A percentile compares a stretch with the other conserved stretches of the same genome.
phyloP scores from a whole-genome alignment of 2,888 invertebrate species.

The Aricia artaxerxes region DNA sequence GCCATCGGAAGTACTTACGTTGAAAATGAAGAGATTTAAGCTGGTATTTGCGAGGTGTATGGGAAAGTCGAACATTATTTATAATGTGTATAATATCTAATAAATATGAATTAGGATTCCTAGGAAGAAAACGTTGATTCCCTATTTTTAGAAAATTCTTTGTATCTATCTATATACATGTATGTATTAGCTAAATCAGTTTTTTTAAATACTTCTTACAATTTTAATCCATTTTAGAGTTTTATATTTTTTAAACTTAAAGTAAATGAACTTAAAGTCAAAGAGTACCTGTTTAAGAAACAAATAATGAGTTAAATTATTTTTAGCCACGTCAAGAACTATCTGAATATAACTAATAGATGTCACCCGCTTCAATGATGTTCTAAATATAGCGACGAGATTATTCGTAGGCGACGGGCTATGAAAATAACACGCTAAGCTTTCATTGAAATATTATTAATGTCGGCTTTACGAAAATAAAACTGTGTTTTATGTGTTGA shows the following conservation, averaged over 20 bases:
- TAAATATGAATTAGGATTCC: too few species aligned
- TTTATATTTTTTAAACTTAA: background rate
- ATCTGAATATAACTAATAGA: slow-evolving; percentile 20
- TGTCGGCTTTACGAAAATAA: background rate
- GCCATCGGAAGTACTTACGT: background rate
- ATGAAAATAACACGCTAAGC: background rate
- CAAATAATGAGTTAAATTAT: slow-evolving; percentile 13
- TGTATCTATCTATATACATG: too few species aligned
- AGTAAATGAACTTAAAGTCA: background rate
- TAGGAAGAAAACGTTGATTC: too few species aligned
- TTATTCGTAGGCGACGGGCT: background rate
- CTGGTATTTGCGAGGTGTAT: too few species aligned
- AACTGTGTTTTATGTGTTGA: background rate
- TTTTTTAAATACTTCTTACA: too few species aligned
- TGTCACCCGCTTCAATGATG: slow-evolving; percentile 6
- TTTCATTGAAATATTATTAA: too few species aligned
- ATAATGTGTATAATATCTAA: too few species aligned
- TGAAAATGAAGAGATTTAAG: too few species aligned
- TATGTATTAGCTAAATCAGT: too few species aligned
- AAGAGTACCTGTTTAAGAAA: background rate
- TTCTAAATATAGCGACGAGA: slow-evolving; percentile 23
- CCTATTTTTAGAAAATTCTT: too few species aligned
- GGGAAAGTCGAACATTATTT: too few species aligned
- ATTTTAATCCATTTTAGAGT: background rate
- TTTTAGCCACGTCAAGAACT: slow-evolving; percentile 15